Conservation (phyloP, 2,888 invertebrate species). For the Dryomyza anilis region DNA sequence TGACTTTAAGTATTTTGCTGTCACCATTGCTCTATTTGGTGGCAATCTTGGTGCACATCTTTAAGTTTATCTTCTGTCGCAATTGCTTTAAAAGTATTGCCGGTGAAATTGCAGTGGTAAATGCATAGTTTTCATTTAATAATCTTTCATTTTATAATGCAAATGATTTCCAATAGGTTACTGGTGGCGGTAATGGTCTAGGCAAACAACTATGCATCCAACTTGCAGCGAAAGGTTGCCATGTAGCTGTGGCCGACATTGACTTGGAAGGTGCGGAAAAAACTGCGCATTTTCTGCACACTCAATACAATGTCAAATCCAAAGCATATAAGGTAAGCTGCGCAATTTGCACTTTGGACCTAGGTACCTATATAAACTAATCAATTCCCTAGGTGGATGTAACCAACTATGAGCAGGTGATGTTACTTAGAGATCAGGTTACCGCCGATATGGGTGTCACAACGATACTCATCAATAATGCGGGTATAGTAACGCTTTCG, state of each 20-base stretch:
- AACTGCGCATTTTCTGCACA: constrained; percentile 42
- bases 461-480: constrained; percentile 61
- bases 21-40: not conserved
- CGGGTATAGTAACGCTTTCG: constrained; percentile 50
- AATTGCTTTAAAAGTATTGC: not conserved
- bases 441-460: constrained; percentile 51
- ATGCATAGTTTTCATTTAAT: not conserved
- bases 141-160: not conserved
- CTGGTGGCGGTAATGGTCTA: constrained; percentile 59
- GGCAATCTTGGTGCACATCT: not conserved
- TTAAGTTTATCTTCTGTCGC: not conserved
- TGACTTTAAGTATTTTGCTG: no score
- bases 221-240: constrained; percentile 53
- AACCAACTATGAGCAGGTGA: constrained; percentile 41
- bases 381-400: constrained; percentile 46
- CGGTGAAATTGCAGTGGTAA: constrained; percentile 17
- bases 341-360: not conserved
- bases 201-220: constrained; percentile 55
- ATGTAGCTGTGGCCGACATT: constrained; percentile 51
- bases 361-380: not conserved
- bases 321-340: constrained; percentile 46
- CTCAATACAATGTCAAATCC: constrained; percentile 40
- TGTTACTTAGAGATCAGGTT: constrained; percentile 42
- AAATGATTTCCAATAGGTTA: constrained; percentile 48
- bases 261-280: constrained; percentile 43